phyloP scores from a whole-genome alignment of 2,797 vertebrate genomes.

The Lepilemur ruficaudatus region DNA sequence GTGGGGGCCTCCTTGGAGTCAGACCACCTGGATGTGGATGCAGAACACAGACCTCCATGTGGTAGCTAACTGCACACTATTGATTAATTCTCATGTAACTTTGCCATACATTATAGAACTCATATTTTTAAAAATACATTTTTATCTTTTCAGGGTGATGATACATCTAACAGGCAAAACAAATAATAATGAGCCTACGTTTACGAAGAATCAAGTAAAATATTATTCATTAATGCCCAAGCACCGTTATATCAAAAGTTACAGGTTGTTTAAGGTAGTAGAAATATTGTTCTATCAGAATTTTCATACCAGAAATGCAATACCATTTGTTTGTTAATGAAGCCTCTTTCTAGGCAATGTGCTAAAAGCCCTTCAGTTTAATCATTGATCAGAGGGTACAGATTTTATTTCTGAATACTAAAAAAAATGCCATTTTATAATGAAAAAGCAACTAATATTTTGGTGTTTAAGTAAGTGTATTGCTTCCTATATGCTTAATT shows the following conservation, averaged over 20 bases:
- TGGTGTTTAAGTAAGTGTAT: neutral
- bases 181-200: neutral
- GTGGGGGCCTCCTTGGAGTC: rapidly evolving
- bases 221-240: neutral
- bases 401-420: neutral
- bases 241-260: neutral
- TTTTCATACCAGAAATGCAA: neutral
- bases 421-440: neutral
- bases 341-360: neutral
- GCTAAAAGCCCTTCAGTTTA: neutral
- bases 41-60: neutral
- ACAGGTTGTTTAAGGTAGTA: neutral
- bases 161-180: neutral
- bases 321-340: neutral
- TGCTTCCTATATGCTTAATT: neutral
- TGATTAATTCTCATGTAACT: neutral
- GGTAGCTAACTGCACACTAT: neutral
- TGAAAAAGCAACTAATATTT: neutral
- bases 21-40: rapidly evolving
- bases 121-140: neutral
- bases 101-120: neutral
- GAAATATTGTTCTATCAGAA: neutral
- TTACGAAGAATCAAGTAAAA: neutral
- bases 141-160: neutral
- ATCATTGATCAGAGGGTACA: neutral